Percentiles rank a stretch among this genome's conserved stretches.
phyloP scores from a whole-genome alignment of 2,797 vertebrate genomes.

The Enteromius viviparus region DNA sequence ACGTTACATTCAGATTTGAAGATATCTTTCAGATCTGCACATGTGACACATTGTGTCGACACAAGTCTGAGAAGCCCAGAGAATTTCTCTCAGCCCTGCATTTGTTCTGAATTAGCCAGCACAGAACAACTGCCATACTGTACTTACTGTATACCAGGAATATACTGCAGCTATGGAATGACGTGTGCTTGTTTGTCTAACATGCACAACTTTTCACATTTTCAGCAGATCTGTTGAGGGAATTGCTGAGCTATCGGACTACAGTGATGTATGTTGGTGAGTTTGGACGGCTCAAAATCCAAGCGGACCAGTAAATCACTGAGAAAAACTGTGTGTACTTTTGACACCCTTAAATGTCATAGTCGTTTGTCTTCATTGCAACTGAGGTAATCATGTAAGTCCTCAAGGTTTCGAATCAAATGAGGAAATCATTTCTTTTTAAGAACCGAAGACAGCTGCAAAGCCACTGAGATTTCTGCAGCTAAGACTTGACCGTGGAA shows the following conservation, averaged over 20 bases:
- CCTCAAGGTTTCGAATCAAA: slow-evolving; percentile 32
- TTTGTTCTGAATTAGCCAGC: slow-evolving; percentile 54
- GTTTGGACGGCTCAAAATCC: background rate
- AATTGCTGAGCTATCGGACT: background rate
- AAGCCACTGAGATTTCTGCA: slow-evolving; percentile 53
- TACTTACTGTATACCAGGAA: slow-evolving; percentile 19
- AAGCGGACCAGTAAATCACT: slow-evolving; percentile 21
- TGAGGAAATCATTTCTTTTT: slow-evolving; percentile 40
- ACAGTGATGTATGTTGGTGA: background rate
- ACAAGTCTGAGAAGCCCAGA: slow-evolving; percentile 28
- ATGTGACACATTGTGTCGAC: slow-evolving; percentile 40
- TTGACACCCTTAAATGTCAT: slow-evolving; percentile 27
- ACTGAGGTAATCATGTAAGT: slow-evolving; percentile 32
- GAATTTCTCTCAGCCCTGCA: slow-evolving; percentile 43
- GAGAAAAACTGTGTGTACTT: background rate
- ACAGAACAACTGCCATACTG: slow-evolving; percentile 22
- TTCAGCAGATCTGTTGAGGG: background rate
- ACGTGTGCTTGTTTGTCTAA: background rate
- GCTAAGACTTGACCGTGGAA: slow-evolving; percentile 54
- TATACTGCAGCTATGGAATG: background rate
- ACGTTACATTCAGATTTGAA: slow-evolving; percentile 17
- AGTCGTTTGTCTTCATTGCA: background rate
- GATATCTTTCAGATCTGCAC: slow-evolving; percentile 22
- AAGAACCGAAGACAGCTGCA: slow-evolving; percentile 58
- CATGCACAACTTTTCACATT: background rate